Evolutionary conservation across 2,113 vertebrate species (phyloP), one percentile per base, ranked within the genome.

Genomic region (Thamnophis sirtalis): DNA sequence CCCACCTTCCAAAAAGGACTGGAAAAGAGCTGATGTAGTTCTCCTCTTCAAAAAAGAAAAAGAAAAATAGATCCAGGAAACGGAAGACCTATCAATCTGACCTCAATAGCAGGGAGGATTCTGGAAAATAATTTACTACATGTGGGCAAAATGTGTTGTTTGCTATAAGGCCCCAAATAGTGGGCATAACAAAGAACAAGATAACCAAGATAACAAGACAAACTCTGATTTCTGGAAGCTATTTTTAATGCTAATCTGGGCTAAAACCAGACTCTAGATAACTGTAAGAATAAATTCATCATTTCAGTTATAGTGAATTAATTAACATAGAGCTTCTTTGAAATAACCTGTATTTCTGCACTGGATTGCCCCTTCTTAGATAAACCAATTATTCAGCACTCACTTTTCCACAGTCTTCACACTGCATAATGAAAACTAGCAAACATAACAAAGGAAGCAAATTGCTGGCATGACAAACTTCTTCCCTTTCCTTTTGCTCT

Each of bases 371-470:
- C 7, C 2, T n/a, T 68, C 28, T 80, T 19, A 80, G 17, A 80
- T 80, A 38, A 80, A 80, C 33, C 17, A 80, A 21, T 38, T 80
- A 33, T 80, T 80, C 33, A 80, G 33, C 17, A 0, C 33, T 80
- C 17, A 19, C 6, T 38, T 80, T 80, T 17, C 68, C 68, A 80
- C 68, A 68, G 4, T n/a, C 63, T n/a, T 68, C 11, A 80, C 33
- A 15, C 68, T 88, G 54, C 43, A 24, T 60, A 48, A 21, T 63
- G 50, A 43, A 91, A 89, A 91, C 7, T 26, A 56, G 3, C 28
- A 58, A 26, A 80, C 43, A 92, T 89, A 9, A 94, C 51, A 89
- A 89, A 4, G 88, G 90, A 92, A 56, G 91, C 93, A 50, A 89
- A 73, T 63, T 80, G 43, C 0, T 54, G 43, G 0, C 17, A 90